These are phyloP conservation scores for Spongilla lacustris DNA, from an alignment of 37 sponge, comb jelly and placozoan genomes.

Conservation along the genomic window DNA sequence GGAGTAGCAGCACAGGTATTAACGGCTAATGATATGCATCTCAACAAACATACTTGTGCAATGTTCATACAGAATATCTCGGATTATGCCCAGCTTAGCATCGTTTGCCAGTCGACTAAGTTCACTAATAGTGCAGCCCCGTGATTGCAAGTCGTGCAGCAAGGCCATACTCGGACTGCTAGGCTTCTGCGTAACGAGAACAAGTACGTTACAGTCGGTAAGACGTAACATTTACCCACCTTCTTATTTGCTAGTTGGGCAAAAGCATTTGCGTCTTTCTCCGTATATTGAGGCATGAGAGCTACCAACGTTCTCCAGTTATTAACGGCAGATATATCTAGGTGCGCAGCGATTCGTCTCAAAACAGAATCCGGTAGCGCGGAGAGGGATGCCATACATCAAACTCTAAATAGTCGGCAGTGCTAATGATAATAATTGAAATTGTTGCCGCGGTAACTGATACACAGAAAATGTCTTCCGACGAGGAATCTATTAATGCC, in stretches of 20 bases:
- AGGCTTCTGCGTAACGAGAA: neutral
- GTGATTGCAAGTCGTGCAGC: slow-evolving; percentile 17
- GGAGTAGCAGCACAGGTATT: no score
- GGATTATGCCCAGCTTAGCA: neutral
- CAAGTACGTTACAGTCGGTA: neutral
- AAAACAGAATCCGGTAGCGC: slow-evolving; percentile 16
- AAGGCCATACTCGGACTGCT: slow-evolving; percentile 43
- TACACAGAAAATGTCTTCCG: neutral
- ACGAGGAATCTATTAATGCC: neutral
- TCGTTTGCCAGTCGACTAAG: slow-evolving; percentile 21
- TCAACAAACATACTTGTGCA: slow-evolving; percentile 2
- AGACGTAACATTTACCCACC: no score
- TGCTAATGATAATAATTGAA: neutral
- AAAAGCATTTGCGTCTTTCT: slow-evolving; percentile 20
- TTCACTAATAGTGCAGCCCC: slow-evolving; percentile 34
- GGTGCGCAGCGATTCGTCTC: slow-evolving; percentile 8
- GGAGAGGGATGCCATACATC: neutral
- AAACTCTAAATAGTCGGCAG: neutral
- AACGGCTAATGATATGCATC: no score
- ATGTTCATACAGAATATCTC: slow-evolving; percentile 29
- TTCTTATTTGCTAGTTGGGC: slow-evolving; percentile 16
- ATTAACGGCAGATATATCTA: slow-evolving; percentile 21
- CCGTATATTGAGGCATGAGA: slow-evolving; percentile 31
- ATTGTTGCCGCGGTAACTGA: neutral
- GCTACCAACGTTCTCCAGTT: slow-evolving; percentile 50